A percentile compares a stretch with the other conserved stretches of the same genome.
These are phyloP conservation scores for Eurystomus gularis DNA, from an alignment of 2,113 vertebrate genomes.

Conservation along the genomic window DNA sequence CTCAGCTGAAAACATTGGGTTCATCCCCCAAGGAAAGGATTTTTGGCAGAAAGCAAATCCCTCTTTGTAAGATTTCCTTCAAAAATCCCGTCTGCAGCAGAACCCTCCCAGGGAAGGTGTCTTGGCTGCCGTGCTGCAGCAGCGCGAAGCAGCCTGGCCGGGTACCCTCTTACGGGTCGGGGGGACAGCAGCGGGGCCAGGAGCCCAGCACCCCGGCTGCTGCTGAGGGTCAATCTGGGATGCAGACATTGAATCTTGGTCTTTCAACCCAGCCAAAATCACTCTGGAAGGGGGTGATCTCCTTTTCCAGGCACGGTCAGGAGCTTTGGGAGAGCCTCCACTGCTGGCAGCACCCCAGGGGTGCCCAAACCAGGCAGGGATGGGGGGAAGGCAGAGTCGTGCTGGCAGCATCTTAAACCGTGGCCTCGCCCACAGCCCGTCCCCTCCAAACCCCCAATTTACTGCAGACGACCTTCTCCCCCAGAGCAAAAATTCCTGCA, in stretches of 20 bases:
- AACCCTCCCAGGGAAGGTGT: neutral
- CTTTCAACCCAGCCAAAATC: neutral
- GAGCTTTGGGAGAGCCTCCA: neutral
- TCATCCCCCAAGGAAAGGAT: neutral
- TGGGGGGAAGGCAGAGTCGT: neutral
- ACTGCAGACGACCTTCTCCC: slow-evolving; percentile 53
- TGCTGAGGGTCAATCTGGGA: neutral
- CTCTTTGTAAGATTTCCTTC: neutral
- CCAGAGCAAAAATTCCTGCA: slow-evolving; percentile 64
- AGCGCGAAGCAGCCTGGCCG: neutral
- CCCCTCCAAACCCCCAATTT: neutral
- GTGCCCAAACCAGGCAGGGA: neutral
- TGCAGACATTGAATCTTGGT: neutral
- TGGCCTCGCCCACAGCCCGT: neutral
- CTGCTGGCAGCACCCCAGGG: neutral
- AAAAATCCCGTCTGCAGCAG: neutral
- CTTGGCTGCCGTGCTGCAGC: neutral
- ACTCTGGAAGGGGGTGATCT: neutral
- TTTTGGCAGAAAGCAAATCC: neutral
- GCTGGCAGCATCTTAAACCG: slow-evolving; percentile 40
- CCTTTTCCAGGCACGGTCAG: neutral
- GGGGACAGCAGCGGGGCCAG: neutral
- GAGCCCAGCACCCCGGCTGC: neutral
- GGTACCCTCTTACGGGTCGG: neutral
- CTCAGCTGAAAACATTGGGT: neutral